These are phyloP conservation scores for Micromussa lordhowensis DNA, from an alignment of 92 coral and sea anemone genomes.

Conservation along the genomic window DNA sequence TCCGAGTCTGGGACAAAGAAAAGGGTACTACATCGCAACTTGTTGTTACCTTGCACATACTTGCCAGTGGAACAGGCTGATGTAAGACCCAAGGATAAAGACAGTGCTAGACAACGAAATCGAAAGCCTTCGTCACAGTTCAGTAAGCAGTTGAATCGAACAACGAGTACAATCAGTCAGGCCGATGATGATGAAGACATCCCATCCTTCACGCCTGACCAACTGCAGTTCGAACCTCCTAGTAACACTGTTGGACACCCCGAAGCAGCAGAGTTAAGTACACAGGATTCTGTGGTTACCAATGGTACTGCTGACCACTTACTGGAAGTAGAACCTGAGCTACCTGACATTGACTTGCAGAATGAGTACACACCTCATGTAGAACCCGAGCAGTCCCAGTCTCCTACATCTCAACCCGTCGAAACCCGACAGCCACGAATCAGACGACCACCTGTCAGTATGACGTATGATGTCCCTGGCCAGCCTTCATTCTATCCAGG, in stretches of 20 bases:
- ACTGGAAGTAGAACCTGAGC: not conserved
- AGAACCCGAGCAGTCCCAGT: slow-evolving; percentile 14
- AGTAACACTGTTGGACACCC: not conserved
- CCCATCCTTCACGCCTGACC: not conserved
- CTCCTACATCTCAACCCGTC: not conserved
- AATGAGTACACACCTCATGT: slow-evolving; percentile 17
- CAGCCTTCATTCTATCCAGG: slow-evolving; percentile 20
- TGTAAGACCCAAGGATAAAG: not conserved
- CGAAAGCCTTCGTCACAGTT: not conserved
- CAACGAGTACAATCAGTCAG: not conserved
- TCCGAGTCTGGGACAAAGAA: slow-evolving; percentile 34
- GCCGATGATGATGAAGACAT: not conserved
- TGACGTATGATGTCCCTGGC: slow-evolving; percentile 50
- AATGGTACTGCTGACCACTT: not conserved
- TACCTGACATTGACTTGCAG: not conserved
- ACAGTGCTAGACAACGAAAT: not conserved
- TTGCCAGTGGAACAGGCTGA: not conserved
- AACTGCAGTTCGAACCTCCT: not conserved
- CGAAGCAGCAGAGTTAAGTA: not conserved
- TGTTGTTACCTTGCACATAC: too few relatives aligned
- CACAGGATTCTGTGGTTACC: not conserved
- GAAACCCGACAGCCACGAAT: slow-evolving; percentile 27
- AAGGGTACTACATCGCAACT: slow-evolving; percentile 29
- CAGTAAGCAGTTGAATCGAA: not conserved
- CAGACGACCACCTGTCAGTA: slow-evolving; percentile 33